Evolutionary conservation across 2,888 invertebrate genomes (phyloP).

Genomic region (Dichetophora obliterata): DNA sequence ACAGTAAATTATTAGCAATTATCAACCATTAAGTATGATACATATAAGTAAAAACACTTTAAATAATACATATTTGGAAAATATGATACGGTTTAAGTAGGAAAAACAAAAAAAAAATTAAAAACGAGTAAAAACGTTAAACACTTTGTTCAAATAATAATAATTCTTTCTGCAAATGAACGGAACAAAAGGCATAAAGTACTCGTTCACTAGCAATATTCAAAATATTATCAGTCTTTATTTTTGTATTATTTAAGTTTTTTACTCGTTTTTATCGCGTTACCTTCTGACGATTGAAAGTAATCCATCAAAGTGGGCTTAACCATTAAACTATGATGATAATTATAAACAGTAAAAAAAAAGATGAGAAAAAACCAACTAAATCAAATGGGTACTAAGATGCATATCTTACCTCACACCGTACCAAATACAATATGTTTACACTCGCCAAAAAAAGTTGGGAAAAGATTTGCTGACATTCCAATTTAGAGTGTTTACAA

Average conservation of each 20-base stretch:
- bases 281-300: slow-evolving; percentile 16
- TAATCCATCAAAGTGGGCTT: slow-evolving; percentile 45
- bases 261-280: neutral
- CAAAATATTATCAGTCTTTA: slow-evolving; percentile 25
- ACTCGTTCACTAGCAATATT: slow-evolving; percentile 27
- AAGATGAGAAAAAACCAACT: neutral
- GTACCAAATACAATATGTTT: too few relatives aligned
- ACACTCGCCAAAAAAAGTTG: too few relatives aligned
- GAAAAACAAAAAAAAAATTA: too few relatives aligned
- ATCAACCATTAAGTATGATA: slow-evolving; percentile 59
- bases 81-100: slow-evolving; percentile 36
- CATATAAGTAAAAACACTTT: slow-evolving; percentile 58
- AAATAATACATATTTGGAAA: slow-evolving; percentile 46
- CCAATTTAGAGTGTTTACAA: too few relatives aligned
- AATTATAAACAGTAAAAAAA: neutral
- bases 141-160: too few relatives aligned
- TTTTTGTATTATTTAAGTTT: neutral
- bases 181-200: neutral
- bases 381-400: neutral
- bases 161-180: too few relatives aligned
- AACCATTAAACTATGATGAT: neutral
- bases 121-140: neutral
- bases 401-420: too few relatives aligned
- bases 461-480: too few relatives aligned
- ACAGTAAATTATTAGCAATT: slow-evolving; percentile 63